Evolutionary conservation across 2,888 invertebrate species (phyloP), one percentile per base, ranked within the genome.

Genomic region (Diadegma fenestrale): DNA sequence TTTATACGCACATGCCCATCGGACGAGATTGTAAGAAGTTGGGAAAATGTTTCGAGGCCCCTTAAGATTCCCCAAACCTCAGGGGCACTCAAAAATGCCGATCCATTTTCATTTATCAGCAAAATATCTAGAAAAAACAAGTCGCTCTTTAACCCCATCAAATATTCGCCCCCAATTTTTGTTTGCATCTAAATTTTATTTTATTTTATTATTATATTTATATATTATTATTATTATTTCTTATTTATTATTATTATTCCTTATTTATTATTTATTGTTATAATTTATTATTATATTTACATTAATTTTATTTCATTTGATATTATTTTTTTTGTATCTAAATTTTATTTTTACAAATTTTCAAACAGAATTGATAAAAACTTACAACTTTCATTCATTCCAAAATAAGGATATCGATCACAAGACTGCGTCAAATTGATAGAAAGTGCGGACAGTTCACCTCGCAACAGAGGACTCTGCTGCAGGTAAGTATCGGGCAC

Each of bases 41-140:
- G 84, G 4, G 97, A 96, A 92, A 98, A 97, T 0, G 98, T 97
- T 94, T 99, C 98, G 88, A 99, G 94, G 0, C 98, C 99, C 89
- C 98, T 95, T 58, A 99, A 92, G 72, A 97, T 95, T 48, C 98
- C 98, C 98, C 98, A 99, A 87, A 98, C 94, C 92, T 95, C 89
- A 91, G 91, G 10, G 93, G 95, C 95, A 93, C 93, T 41, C 22
- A 93, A 82, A 19, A 54, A 66, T 14, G 89, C 93, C 0, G 71
- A 41, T 0, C 87, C 86, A 5, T 80, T 80, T 12, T 88, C 87
- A 26, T 81, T 87, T 41, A 92, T 88, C 22, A 82, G 81, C 43
- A 92, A 90, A 14, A 66, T 78, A 88, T 92, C 92, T 92, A 84
- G 0, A 58, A 26, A 26, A 58, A 26, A 58, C 6, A 1, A 14